These are phyloP conservation scores for Andrena marginata DNA, from an alignment of 2,888 invertebrate species.

Conservation along the genomic window DNA sequence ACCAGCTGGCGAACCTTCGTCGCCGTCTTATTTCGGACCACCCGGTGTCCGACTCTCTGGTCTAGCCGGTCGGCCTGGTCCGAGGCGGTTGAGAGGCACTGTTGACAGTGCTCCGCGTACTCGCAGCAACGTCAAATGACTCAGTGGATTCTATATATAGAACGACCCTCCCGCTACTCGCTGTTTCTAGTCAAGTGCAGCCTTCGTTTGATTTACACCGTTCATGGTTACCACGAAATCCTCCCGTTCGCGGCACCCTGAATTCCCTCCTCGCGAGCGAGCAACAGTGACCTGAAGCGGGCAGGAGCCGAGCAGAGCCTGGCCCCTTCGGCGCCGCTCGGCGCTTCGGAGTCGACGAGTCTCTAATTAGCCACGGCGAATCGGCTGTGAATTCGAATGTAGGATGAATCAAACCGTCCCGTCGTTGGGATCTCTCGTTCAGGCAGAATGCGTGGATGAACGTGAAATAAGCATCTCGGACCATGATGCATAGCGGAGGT, in stretches of 20 bases:
- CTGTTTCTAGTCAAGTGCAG: slow-evolving; percentile 81
- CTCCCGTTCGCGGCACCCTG: slow-evolving; percentile 65
- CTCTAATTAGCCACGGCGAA: slow-evolving; percentile 6
- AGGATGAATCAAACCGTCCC: not conserved
- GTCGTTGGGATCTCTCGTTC: not conserved
- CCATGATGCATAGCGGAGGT: slow-evolving; percentile 32
- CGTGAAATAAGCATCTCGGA: not conserved
- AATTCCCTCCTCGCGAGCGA: slow-evolving; percentile 30
- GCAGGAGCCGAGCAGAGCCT: not conserved
- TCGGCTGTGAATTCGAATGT: slow-evolving; percentile 4
- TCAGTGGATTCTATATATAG: slow-evolving; percentile 79
- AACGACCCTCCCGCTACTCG: slow-evolving; percentile 76
- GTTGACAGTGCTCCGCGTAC: slow-evolving; percentile 73
- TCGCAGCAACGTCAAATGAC: slow-evolving; percentile 76
- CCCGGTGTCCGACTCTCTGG: slow-evolving; percentile 28
- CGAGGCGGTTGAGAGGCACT: slow-evolving; percentile 75
- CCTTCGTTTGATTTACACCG: slow-evolving; percentile 80
- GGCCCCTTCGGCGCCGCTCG: not conserved
- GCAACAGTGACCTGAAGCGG: too few relatives aligned
- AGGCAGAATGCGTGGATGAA: not conserved
- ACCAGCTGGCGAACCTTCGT: slow-evolving; percentile 45
- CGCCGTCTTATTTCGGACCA: slow-evolving; percentile 52
- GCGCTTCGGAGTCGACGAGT: not conserved
- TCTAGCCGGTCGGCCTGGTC: not conserved
- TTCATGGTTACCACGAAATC: slow-evolving; percentile 77